Base-by-base conservation (phyloP, 2,888 invertebrate genomes). In the Tachina fera region DNA sequence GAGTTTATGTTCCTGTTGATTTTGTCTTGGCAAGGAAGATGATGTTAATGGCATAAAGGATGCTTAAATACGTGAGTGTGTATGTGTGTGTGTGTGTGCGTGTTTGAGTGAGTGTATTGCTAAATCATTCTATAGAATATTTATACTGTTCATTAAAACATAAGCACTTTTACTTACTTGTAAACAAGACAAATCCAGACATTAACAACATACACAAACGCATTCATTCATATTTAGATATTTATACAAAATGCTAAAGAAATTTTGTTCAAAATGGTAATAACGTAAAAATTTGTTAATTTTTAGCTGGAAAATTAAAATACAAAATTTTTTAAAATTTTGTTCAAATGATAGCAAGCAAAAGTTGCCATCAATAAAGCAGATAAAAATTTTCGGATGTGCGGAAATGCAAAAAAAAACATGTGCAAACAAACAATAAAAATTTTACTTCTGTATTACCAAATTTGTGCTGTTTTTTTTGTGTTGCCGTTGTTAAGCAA, bases 1-100 rank as follows among this genome's bases (percentile, higher is more conserved):
- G 86, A 86, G 86, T 85, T 88, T 87, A 74, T 87, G 74, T 81
- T 74, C 79, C 72, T 87, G 85, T 83, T 72, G 79, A 63, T 79
- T 71, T 79, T 72, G 71, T 47, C 67, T 74, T 83, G 70, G 71
- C 53, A 71, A 79, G 76, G 71, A 87, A 83, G 65, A 70, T 56
- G 75, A 84, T 81, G 87, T 82, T 82, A 87, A 87, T 80, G 72
- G 67, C 76, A 79, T 76, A 88, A 89, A 82, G 81, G 76, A 77
- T 65, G 61, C 61, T 49, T 31, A 49, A 71, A 70, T 77, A 77
- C 74, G 58, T 58, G 51, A 43, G 58, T 72, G 83, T 75, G 43
- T 70, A 22, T 71, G 49, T 79, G 14, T 22, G 31, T 60, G 22
- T 43, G 22, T 16, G 41, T 71, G 43, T 75, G 49, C 74, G 31